Evolutionary conservation across 2,888 invertebrate genomes (phyloP), one percentile per base, ranked within the genome.

Genomic region (Diarsia dahlii): DNA sequence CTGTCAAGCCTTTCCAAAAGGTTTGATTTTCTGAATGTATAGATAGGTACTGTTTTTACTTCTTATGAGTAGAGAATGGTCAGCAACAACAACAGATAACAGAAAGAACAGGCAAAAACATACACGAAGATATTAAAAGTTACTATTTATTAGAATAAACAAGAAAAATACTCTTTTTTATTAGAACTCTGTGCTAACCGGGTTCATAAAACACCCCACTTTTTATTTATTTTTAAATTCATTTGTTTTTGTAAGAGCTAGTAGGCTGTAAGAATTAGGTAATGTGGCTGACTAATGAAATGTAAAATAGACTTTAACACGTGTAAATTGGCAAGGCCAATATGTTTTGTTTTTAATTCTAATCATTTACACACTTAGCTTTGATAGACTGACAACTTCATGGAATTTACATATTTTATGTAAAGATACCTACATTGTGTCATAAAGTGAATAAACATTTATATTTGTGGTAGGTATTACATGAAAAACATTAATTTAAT

Each of bases 321-420:
- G 28, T 28, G 6, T 66, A 50, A 23, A 23, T 18, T 39, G 8
- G 48, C 23, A 65, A 12, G 23, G 23, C 15, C 50, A 50, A 18
- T 48, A 65, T 28, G 20, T 20, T 12, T 20, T 65, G 48, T 23
- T 50, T 20, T 23, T 23, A 1, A 54, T n/a, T 54, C 12, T 12
- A 9, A 34, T 50, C 20, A 52, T 10, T 20, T 67, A 39, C 0
- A 5, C 52, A 23, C 39, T 18, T 23, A 3, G 12, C 34, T 28
- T 34, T 54, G 45, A 67, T 67, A 15, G 8, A 20, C 58, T 58
- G 58, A 13, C 34, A 23, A 10, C 60, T 58, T 48, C 15, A 28
- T 20, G 8, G 15, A 73, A 39, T 50, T 50, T 28, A 50, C 39
- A 20, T 74, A 70, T 0, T 54, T n/a, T 68, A 72, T 48, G n/a